Evolutionary conservation across 2,888 invertebrate species (phyloP).

Genomic region (Operophtera brumata): DNA sequence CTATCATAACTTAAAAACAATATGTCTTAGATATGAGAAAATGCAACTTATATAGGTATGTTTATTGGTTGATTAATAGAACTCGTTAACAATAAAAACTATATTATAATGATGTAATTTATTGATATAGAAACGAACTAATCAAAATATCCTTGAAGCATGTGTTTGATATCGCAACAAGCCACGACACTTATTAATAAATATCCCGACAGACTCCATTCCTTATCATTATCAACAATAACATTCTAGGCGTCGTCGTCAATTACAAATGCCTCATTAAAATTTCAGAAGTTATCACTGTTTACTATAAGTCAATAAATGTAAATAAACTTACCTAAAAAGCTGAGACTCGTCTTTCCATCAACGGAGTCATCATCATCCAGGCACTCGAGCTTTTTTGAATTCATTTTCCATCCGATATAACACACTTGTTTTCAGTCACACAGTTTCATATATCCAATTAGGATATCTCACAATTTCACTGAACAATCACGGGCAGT

Average conservation of each 20-base stretch:
- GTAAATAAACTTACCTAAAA: slow-evolving; percentile 65
- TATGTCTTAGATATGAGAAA: too few species aligned
- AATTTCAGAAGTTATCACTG: slow-evolving; percentile 40
- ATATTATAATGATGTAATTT: slow-evolving; percentile 7
- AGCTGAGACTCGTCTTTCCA: slow-evolving; percentile 75
- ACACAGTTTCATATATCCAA: slow-evolving; percentile 36
- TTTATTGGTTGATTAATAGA: too few species aligned
- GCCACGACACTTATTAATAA: slow-evolving; percentile 44
- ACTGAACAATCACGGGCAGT: slow-evolving; percentile 37
- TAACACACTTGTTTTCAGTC: slow-evolving; percentile 60
- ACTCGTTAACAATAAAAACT: not conserved
- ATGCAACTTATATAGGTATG: too few species aligned
- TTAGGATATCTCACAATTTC: slow-evolving; percentile 23
- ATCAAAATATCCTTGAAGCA: slow-evolving; percentile 36
- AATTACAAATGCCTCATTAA: slow-evolving; percentile 28
- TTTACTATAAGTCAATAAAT: slow-evolving; percentile 27
- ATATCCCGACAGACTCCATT: slow-evolving; percentile 33
- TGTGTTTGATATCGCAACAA: slow-evolving; percentile 37
- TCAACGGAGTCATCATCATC: slow-evolving; percentile 69
- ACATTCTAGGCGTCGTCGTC: slow-evolving; percentile 21
- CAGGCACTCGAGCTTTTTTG: slow-evolving; percentile 76
- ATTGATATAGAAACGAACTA: slow-evolving; percentile 11
- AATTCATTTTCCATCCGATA: slow-evolving; percentile 69
- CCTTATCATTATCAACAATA: slow-evolving; percentile 39
- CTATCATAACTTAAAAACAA: too few species aligned